phyloP scores from a whole-genome alignment of 2,888 invertebrate genomes.

The Blastobasis lacticolella region DNA sequence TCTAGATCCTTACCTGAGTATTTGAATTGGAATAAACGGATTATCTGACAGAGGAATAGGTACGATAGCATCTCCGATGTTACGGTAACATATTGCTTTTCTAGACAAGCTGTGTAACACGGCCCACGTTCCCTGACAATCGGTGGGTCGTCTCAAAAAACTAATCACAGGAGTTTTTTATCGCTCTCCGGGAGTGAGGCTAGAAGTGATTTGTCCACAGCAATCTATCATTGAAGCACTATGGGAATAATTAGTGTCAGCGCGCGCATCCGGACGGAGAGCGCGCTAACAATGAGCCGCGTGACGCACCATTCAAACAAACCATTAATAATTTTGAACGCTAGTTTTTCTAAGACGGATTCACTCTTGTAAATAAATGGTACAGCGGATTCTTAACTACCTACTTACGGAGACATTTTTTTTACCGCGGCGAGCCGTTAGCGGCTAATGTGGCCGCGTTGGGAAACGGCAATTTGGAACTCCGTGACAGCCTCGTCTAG shows the following conservation, averaged over 20 bases:
- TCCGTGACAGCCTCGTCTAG: constrained; percentile 6
- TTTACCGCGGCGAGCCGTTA: constrained; percentile 50
- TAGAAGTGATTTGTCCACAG: constrained; percentile 70
- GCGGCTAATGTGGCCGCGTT: constrained; percentile 35
- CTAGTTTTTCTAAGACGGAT: constrained; percentile 67
- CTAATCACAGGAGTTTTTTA: constrained; percentile 64
- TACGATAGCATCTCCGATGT: constrained; percentile 40
- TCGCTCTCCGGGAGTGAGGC: constrained; percentile 49
- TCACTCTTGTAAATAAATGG: constrained; percentile 70
- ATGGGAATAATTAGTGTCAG: constrained; percentile 74
- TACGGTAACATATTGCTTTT: constrained; percentile 53
- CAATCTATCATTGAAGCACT: constrained; percentile 71
- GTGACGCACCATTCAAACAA: constrained; percentile 71
- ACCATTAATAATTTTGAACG: constrained; percentile 71
- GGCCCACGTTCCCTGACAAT: constrained; percentile 51
- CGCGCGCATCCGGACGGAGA: constrained; percentile 64
- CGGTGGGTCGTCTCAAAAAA: constrained; percentile 50
- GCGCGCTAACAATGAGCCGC: constrained; percentile 63
- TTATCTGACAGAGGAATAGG: constrained; percentile 49
- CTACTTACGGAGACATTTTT: constrained; percentile 65
- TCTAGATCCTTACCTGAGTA: too few species aligned
- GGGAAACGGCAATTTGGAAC: constrained; percentile 19
- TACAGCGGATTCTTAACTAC: constrained; percentile 66
- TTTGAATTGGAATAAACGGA: constrained; percentile 29
- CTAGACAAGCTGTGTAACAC: constrained; percentile 44